Base-by-base conservation (phyloP, 2,797 vertebrate genomes). In the Typhlichthys eigenmanni region DNA sequence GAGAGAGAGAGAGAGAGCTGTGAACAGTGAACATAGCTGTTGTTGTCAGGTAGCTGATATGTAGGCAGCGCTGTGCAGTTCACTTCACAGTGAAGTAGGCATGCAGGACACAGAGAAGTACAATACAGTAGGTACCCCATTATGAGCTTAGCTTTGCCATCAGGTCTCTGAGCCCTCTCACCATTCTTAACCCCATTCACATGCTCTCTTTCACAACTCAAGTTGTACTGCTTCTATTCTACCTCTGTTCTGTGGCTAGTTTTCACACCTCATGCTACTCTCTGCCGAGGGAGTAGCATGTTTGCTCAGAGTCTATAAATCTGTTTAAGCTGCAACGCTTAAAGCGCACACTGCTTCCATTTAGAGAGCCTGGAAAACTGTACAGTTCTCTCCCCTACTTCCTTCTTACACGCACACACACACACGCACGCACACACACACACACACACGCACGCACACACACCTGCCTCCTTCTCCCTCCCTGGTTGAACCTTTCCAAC, bases 31-130 rank as follows among this genome's bases (percentile, higher is more conserved):
- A 53, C 48, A 32, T n/a, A 32, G 50, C 55, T 75, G 49, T 16
- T 47, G 52, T 60, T 34, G 57, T 46, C 63, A 69, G 57, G 48
- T 52, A 29, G 19, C 24, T 63, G 65, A 71, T 78, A 71, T 79
- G 65, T 75, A 71, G 83, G 82, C 66, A 80, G 76, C 68, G 55
- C 62, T 72, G 75, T 70, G 47, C 78, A 81, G 83, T 88, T 85
- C 79, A 79, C 70, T 86, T 88, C 81, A 87, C 83, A 82, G 17
- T 19, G 17, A 19, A 89, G 85, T 86, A 82, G 83, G 79, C 58
- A 87, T 80, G 75, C 86, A 90, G 92, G 86, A 91, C 79, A 81
- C 79, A 81, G 74, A 74, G 75, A 82, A 75, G 58, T 24, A 19
- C 19, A 19, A 19, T 19, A 19, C 19, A 19, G 2, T 19, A 19